These are phyloP conservation scores for Drosophila picticornis DNA, from an alignment of 2,888 invertebrate species.

Conservation along the genomic window DNA sequence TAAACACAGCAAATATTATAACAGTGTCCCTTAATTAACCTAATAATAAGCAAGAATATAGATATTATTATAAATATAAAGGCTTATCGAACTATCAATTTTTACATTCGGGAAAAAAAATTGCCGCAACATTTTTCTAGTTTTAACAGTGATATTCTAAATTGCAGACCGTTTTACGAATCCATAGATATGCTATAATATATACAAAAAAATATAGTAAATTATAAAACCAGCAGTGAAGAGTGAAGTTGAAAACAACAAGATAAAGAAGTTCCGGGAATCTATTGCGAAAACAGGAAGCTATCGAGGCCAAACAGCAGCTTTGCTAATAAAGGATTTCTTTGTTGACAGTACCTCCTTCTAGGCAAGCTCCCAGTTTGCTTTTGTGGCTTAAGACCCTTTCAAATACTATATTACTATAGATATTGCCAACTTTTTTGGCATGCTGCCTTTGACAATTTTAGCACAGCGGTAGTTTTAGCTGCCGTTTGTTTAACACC, in stretches of 20 bases:
- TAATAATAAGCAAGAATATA: background rate
- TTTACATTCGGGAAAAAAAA: background rate
- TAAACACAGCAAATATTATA: background rate
- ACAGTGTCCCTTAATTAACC: no score
- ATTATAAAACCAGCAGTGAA: background rate
- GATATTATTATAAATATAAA: background rate
- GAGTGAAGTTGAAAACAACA: background rate
- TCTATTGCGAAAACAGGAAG: background rate
- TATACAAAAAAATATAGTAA: background rate
- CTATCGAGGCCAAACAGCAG: slow-evolving; percentile 25
- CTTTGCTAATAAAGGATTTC: slow-evolving; percentile 21
- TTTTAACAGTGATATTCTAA: background rate
- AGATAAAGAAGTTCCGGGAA: background rate
- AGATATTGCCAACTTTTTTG: slow-evolving; percentile 9
- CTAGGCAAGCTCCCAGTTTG: slow-evolving; percentile 10
- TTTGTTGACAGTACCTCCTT: slow-evolving; percentile 5
- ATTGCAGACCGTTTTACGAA: background rate
- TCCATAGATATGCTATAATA: background rate
- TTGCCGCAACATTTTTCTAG: background rate
- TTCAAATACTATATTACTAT: slow-evolving; percentile 6
- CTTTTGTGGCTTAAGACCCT: slow-evolving; percentile 19
- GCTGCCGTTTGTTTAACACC: slow-evolving; percentile 80
- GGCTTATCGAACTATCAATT: background rate
- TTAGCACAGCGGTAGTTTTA: slow-evolving; percentile 60
- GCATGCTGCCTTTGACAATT: slow-evolving; percentile 38